Base-by-base conservation (phyloP, 2,888 invertebrate genomes). In the Nebria salina region DNA sequence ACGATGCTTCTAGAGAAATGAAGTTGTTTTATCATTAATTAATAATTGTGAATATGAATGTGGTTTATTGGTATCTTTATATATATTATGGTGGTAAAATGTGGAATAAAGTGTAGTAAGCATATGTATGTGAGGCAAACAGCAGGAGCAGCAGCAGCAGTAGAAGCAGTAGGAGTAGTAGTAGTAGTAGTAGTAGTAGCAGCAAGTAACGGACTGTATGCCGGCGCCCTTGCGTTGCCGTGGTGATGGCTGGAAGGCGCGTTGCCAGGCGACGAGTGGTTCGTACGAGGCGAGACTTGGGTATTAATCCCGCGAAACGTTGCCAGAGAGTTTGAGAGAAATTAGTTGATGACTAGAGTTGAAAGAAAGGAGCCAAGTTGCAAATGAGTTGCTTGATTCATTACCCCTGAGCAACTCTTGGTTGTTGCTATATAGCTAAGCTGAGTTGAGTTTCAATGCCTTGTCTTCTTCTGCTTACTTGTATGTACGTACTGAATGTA, bases 321-420 rank as follows among this genome's bases (percentile, higher is more conserved):
- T 41, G 86, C 86, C 85, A 85, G 83, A 85, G 86, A 86, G 86
- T 87, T 87, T 86, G 83, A 83, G 84, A 86, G 88, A 88, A 88
- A 88, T 88, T 87, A 88, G 88, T 87, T 87, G 88, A 88, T 88
- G 88, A 87, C 87, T 87, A 86, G 86, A 83, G 84, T 86, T 86
- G 86, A 87, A 87, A 87, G 87, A 87, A 87, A 87, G 86, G 87
- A 86, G 85, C 86, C 86, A 86, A 87, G 86, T 87, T 87, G 87
- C 87, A 87, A 88, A 87, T 87, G 87, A 87, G 88, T 87, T 87
- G 87, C 87, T 85, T 85, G 86, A 86, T 86, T 86, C 86, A 86
- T 86, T 86, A 86, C 85, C 85, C 85, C 84, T 84, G 79, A 79
- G 79, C 79, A 75, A 79, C 79, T 79, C 73, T 54, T 34, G 41